These are phyloP conservation scores for Fregata magnificens DNA, from an alignment of 2,113 vertebrate species.

Conservation along the genomic window DNA sequence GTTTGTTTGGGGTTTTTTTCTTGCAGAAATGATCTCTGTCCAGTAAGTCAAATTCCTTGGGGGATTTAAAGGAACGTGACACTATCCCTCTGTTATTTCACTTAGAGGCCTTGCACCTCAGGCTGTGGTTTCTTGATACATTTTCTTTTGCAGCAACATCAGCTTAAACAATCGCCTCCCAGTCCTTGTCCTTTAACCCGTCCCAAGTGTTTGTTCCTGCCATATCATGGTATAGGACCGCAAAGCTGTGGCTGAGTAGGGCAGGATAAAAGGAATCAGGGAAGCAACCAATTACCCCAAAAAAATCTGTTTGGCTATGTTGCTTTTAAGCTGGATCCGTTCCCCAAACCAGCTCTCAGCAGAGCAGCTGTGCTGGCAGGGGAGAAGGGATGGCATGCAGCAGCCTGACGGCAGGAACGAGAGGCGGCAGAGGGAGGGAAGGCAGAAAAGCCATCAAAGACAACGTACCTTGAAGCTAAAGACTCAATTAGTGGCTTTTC, in stretches of 20 bases:
- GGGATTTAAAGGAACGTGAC: constrained; percentile 25
- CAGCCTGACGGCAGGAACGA: not conserved
- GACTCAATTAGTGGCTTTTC: not conserved
- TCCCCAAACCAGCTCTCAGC: not conserved
- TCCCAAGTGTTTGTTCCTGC: not conserved
- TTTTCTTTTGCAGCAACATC: not conserved
- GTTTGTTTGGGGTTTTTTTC: not conserved
- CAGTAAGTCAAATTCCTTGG: constrained; percentile 1
- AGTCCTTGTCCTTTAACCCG: not conserved
- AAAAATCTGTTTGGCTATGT: not conserved
- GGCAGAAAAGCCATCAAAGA: not conserved
- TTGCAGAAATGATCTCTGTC: not conserved
- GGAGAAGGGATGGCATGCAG: not conserved
- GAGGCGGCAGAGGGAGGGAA: not conserved
- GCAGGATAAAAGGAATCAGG: not conserved
- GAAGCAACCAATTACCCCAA: not conserved
- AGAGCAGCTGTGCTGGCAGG: constrained; percentile 17
- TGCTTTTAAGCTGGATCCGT: not conserved
- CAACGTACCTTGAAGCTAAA: not conserved
- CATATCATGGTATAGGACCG: not conserved
- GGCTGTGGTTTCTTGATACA: not conserved
- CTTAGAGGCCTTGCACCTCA: not conserved
- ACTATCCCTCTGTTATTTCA: not conserved
- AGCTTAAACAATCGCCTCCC: not conserved
- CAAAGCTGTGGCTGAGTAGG: not conserved